A percentile compares a stretch with the other conserved stretches of the same genome.
These are phyloP conservation scores for Pagrus major DNA, from an alignment of 2,113 vertebrate genomes.

Conservation along the genomic window DNA sequence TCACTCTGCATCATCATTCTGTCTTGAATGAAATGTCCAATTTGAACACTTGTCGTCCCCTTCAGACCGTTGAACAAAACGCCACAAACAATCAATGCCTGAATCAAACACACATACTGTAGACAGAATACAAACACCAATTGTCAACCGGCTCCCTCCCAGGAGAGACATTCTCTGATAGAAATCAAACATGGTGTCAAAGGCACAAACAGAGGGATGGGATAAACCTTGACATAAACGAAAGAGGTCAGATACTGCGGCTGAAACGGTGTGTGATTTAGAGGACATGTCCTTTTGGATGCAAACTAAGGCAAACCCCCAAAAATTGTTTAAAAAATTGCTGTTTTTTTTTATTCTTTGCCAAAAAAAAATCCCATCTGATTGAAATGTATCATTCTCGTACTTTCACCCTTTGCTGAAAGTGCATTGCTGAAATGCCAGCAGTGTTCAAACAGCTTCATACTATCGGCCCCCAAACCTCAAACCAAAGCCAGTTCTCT, in stretches of 20 bases:
- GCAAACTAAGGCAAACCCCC: constrained; percentile 1
- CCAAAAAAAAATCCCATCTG: neutral
- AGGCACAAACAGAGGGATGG: constrained; percentile 31
- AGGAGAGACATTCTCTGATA: constrained; percentile 35
- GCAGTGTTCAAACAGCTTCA: constrained; percentile 6
- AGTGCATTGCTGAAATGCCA: constrained; percentile 22
- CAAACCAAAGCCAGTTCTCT: constrained; percentile 23
- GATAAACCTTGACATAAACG: constrained; percentile 6
- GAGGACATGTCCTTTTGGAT: neutral
- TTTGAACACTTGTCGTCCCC: constrained; percentile 59
- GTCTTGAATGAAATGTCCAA: constrained; percentile 70
- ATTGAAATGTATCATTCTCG: constrained; percentile 32
- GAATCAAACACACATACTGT: constrained; percentile 55
- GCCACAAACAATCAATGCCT: constrained; percentile 58
- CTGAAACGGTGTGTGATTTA: neutral
- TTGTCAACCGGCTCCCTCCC: constrained; percentile 27
- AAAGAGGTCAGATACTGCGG: neutral
- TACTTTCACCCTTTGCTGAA: constrained; percentile 11
- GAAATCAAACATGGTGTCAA: constrained; percentile 45
- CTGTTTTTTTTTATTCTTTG: neutral
- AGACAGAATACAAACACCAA: constrained; percentile 55
- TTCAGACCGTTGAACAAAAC: constrained; percentile 50
- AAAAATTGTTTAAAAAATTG: neutral
- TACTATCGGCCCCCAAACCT: neutral
- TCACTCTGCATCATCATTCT: constrained; percentile 49